Conservation (phyloP, 2,888 invertebrate genomes). For the Ornithoptera alexandrae region DNA sequence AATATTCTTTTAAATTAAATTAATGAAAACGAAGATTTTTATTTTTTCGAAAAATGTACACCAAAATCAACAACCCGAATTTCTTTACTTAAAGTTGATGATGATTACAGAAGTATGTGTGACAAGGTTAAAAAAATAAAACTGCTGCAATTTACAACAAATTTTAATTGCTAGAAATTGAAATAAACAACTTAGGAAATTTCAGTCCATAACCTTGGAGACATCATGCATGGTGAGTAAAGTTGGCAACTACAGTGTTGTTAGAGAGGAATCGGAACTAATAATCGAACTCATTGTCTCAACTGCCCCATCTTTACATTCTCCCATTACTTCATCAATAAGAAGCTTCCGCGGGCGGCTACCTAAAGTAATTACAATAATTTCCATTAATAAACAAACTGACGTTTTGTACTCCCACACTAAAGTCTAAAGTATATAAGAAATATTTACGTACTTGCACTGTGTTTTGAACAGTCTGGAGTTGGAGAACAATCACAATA, state of each 20-base stretch:
- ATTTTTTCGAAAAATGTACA: too few relatives aligned
- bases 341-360: slow-evolving; percentile 51
- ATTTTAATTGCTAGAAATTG: neutral
- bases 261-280: slow-evolving; percentile 37
- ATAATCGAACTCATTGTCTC: slow-evolving; percentile 59
- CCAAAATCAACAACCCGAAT: neutral
- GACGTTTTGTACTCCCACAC: slow-evolving; percentile 59
- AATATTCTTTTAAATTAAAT: slow-evolving; percentile 32
- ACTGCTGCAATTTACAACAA: neutral
- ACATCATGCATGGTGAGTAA: neutral
- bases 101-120: neutral
- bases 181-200: neutral
- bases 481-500: slow-evolving; percentile 14
- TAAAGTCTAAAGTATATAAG: neutral
- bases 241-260: slow-evolving; percentile 1
- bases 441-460: neutral
- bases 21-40: too few relatives aligned
- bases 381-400: slow-evolving; percentile 14
- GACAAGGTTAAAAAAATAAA: slow-evolving; percentile 1
- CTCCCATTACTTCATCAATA: slow-evolving; percentile 64
- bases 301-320: slow-evolving; percentile 49
- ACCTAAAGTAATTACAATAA: slow-evolving; percentile 34
- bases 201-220: neutral
- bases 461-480: neutral
- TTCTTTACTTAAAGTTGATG: neutral